Base-by-base conservation (phyloP, 2,888 invertebrate species). In the Galeopsomyia nigrocyanea region DNA sequence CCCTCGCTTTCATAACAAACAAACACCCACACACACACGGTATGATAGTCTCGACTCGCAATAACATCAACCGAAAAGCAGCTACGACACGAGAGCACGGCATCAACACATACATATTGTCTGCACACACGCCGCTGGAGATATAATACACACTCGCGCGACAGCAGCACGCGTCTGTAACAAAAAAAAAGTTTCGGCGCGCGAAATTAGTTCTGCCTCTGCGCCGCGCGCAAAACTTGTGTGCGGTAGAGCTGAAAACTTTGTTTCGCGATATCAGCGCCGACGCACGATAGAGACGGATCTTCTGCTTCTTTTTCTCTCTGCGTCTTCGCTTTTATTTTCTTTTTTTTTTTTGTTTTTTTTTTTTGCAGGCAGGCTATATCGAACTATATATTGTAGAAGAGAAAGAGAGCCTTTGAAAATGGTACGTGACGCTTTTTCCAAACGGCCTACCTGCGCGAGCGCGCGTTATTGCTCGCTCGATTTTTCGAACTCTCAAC, bases 391-490 rank as follows among this genome's bases (percentile, higher is more conserved):
- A 26, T 2, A 26, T 2, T 3, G 26, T 3, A 5, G 5, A 5
- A 26, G 26, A 26, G 26, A 26, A 5, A 26, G 31, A 22, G 50
- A 50, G 53, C 63, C 63, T 72, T 72, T 72, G 67, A 68, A 68
- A 72, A 68, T 26, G 57, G 51, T 72, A 72, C 72, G 68, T 72
- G 72, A 72, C 53, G 58, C 58, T 72, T 72, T 72, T 72, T 68
- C 51, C 53, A 53, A 72, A 64, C 57, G 63, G 46, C 13, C 39
- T 7, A 39, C 5, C 39, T 39, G 13, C 1, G 17, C 19, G 13
- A 13, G 17, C 19, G 31, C 47, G 47, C 60, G 22, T 22, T 14
- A 22, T 7, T 21, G 56, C 56, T 13, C 21, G 53, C 47, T 26
- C 51, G n/a, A 60, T 60, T 65, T 60, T 70, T 70, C 58, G 39